Conservation (phyloP, 2,797 vertebrate genomes). For the Spinibarbus caldwelli region DNA sequence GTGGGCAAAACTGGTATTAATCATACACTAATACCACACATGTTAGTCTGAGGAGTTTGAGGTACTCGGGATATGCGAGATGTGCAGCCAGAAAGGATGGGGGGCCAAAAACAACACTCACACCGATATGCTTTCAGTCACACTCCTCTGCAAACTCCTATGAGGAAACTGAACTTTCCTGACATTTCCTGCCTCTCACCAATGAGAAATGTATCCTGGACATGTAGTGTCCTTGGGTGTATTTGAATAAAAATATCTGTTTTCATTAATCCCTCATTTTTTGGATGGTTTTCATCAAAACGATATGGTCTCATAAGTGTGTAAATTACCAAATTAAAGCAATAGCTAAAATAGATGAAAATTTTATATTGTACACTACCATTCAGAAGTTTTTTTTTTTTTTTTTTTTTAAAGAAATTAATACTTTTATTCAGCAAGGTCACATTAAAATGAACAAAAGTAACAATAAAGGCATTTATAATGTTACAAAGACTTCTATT, state of each 20-base stretch:
- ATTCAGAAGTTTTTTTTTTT: background rate
- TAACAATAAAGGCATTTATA: background rate
- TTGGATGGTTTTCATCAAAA: background rate
- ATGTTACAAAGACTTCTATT: background rate
- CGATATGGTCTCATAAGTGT: background rate
- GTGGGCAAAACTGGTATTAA: conserved; percentile 27
- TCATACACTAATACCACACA: conserved; percentile 1
- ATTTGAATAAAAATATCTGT: conserved; percentile 38
- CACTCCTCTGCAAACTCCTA: conserved; percentile 34
- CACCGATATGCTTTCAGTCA: conserved; percentile 12
- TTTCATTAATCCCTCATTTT: background rate
- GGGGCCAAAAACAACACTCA: conserved; percentile 46
- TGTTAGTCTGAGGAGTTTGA: background rate
- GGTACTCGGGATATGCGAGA: background rate
- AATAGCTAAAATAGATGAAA: background rate
- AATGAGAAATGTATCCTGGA: conserved; percentile 33
- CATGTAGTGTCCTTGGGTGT: background rate
- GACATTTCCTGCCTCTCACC: conserved; percentile 28
- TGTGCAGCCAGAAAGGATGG: conserved; percentile 43
- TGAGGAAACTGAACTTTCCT: conserved; percentile 36
- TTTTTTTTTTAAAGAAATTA: background rate
- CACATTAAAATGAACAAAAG: background rate
- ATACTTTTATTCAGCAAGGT: background rate
- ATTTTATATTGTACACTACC: background rate
- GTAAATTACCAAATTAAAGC: background rate